Evolutionary conservation across 2,888 invertebrate species (phyloP).

Genomic region (Mythimna impura): DNA sequence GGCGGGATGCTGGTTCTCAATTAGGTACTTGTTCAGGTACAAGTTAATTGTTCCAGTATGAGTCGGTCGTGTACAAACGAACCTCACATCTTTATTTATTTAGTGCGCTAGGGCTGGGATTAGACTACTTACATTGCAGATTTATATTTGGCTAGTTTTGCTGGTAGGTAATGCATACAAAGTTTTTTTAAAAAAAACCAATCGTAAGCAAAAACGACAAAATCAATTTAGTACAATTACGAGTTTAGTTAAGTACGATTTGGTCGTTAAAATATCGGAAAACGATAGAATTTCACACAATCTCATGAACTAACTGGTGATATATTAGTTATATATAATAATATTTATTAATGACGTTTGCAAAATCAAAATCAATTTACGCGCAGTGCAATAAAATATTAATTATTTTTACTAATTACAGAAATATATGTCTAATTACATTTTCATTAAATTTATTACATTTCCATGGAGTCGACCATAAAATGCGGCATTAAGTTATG

Average conservation of each 20-base stretch:
- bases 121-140: neutral
- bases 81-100: constrained; percentile 42
- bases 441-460: neutral
- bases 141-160: neutral
- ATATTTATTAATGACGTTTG: too few species aligned
- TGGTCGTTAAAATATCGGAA: too few species aligned
- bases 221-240: neutral
- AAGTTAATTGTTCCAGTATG: constrained; percentile 52
- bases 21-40: constrained; percentile 44
- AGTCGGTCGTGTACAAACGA: constrained; percentile 20
- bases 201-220: neutral
- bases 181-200: too few species aligned
- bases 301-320: too few species aligned
- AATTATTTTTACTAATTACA: neutral
- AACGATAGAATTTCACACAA: too few species aligned
- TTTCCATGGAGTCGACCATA: neutral
- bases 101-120: constrained; percentile 39
- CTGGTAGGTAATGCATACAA: neutral
- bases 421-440: neutral
- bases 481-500: constrained; percentile 9
- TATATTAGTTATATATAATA: too few species aligned
- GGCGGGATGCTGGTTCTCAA: constrained; percentile 25
- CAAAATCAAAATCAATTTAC: neutral
- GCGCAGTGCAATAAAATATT: neutral
- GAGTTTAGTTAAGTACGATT: too few species aligned